Base-by-base conservation (phyloP, 1,140 invertebrate genomes). In the Sarcophaga bullata region DNA sequence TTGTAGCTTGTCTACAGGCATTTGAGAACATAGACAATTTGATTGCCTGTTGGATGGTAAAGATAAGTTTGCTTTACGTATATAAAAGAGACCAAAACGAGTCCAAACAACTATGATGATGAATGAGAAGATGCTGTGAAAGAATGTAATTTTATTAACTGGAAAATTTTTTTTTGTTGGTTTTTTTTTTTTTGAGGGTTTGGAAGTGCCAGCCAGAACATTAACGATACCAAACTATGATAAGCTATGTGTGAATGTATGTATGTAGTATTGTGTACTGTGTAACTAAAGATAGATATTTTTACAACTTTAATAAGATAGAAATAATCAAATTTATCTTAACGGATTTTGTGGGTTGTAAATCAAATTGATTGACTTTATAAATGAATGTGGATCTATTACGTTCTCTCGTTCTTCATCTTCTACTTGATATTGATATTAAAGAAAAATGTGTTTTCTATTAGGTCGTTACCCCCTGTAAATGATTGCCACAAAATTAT, bases 291-390 rank as follows among this genome's bases (percentile, higher is more conserved):
- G 25, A 1, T 4, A 37, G 25, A 37, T 37, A 37, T 37, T 37
- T 37, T 37, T 37, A 37, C 25, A 13, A n/a, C 54, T 58, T 58
- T 13, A 58, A 58, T 58, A 58, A 58, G 54, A 58, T 58, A 58
- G n/a, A 58, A 58, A 58, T 58, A 58, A 58, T 58, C 54, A 58
- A 58, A 58, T 58, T 58, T 58, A 58, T 58, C 54, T 58, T 58
- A 58, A 58, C 54, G 54, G 54, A 58, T 58, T 58, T 58, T 58
- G 54, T 15, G 54, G 54, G 54, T 58, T 58, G 54, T 58, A 58
- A n/a, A 58, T 58, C 54, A 58, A 58, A 58, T 58, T 58, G 54
- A 58, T 58, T 58, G 54, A 58, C 54, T 58, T 58, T 58, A n/a
- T 13, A 37, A 37, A 37, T 37, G 25, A 37, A 37, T 37, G 25